Conservation (phyloP, 2,888 invertebrate species). For the Copidosoma aretas region DNA sequence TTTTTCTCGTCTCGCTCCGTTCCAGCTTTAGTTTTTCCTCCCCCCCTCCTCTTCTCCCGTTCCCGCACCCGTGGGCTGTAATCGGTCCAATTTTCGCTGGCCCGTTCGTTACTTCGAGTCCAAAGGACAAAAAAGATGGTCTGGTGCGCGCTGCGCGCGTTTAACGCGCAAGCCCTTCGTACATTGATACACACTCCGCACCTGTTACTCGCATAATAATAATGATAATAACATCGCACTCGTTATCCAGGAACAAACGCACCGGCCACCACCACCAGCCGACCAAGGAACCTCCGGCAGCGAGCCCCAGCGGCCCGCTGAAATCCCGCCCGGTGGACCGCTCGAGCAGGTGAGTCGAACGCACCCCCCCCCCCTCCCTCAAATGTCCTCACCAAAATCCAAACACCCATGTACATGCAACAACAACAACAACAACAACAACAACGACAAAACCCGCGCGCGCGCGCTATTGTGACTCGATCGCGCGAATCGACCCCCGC, state of each 20-base stretch:
- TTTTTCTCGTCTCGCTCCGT: too few species aligned
- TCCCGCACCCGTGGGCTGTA: neutral
- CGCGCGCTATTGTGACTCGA: too few species aligned
- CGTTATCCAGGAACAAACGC: conserved; percentile 47
- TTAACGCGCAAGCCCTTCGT: neutral
- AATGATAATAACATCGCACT: neutral
- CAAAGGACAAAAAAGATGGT: neutral
- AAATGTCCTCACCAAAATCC: too few species aligned
- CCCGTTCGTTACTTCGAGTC: neutral
- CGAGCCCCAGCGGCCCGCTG: conserved; percentile 47
- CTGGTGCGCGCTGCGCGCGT: too few species aligned
- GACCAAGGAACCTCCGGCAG: conserved; percentile 42
- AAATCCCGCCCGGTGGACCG: conserved; percentile 54
- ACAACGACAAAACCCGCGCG: too few species aligned
- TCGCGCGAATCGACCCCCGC: too few species aligned
- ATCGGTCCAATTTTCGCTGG: conserved; percentile 3
- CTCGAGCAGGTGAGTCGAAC: conserved; percentile 53
- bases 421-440: too few species aligned
- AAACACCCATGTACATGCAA: too few species aligned
- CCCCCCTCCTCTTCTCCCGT: neutral
- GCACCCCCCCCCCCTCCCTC: too few species aligned
- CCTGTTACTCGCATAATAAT: neutral
- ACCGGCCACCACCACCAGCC: conserved; percentile 37
- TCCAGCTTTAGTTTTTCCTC: neutral
- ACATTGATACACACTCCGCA: neutral